Evolutionary conservation across 2,888 invertebrate genomes (phyloP).

Genomic region (Drosophila kanekoi): DNA sequence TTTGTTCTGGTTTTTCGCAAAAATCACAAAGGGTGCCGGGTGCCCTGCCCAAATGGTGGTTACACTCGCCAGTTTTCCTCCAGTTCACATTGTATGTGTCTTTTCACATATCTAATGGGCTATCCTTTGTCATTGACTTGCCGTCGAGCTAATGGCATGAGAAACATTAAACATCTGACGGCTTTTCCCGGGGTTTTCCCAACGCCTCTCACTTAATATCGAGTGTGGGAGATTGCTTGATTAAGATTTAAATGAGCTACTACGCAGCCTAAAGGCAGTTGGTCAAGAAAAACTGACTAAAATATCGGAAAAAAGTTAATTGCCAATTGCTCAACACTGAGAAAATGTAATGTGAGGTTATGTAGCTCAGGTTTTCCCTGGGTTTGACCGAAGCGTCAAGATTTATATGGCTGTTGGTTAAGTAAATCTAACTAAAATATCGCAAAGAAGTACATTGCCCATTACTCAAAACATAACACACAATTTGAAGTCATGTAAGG

Average conservation of each 20-base stretch:
- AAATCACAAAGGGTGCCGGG: slow-evolving; percentile 52
- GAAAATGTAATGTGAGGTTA: background rate
- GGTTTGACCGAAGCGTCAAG: too few species aligned
- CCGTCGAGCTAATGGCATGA: slow-evolving; percentile 65
- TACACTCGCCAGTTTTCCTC: slow-evolving; percentile 12
- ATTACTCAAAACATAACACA: too few species aligned
- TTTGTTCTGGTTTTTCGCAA: slow-evolving; percentile 77
- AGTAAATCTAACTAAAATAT: too few species aligned
- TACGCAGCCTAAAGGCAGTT: too few species aligned
- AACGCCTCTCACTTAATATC: background rate
- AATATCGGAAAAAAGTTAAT: too few species aligned
- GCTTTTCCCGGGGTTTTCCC: slow-evolving; percentile 13
- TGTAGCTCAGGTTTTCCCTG: too few species aligned
- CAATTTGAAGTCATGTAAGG: background rate
- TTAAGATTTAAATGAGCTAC: too few species aligned
- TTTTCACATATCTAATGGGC: slow-evolving; percentile 61
- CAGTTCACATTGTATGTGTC: slow-evolving; percentile 11
- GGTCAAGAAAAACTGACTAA: too few species aligned
- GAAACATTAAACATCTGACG: slow-evolving; percentile 69
- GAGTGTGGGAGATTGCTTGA: too few species aligned
- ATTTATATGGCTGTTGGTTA: too few species aligned
- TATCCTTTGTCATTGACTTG: slow-evolving; percentile 52
- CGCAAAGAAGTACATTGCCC: too few species aligned
- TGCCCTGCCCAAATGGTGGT: background rate
- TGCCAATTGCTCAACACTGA: too few species aligned